Evolutionary conservation across 2,113 vertebrate species (phyloP).

Genomic region (Pampusana beccarii): DNA sequence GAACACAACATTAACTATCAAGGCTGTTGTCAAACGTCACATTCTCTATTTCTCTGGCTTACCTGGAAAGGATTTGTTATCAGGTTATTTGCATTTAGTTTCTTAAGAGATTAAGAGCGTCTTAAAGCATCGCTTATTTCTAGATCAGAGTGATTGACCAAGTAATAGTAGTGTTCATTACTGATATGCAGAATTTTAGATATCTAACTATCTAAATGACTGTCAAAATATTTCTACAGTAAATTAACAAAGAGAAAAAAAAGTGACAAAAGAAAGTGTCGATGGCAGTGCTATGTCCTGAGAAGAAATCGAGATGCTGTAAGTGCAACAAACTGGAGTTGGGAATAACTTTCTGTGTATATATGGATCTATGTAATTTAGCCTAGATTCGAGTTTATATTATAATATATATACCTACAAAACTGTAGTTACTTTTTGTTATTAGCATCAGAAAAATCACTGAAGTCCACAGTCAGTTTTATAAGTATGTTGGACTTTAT

Average conservation of each 20-base stretch:
- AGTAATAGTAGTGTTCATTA: slow-evolving; percentile 41
- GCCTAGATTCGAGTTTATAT: not conserved
- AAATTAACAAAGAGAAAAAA: not conserved
- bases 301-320: not conserved
- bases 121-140: slow-evolving; percentile 20
- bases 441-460: not conserved
- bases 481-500: not conserved
- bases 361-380: not conserved
- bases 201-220: not conserved
- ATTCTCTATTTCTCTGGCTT: not conserved
- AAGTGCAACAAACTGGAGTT: not conserved
- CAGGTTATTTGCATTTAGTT: slow-evolving; percentile 41
- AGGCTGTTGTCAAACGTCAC: not conserved
- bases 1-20: not conserved
- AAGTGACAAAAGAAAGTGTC: not conserved
- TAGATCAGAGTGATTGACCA: not conserved
- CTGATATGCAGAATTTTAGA: not conserved
- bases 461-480: not conserved
- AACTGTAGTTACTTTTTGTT: not conserved
- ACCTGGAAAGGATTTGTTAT: not conserved
- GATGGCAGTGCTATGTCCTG: not conserved
- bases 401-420: not conserved
- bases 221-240: not conserved
- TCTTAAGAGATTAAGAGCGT: slow-evolving; percentile 14
- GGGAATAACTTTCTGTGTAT: not conserved